phyloP scores from a whole-genome alignment of 2,797 vertebrate species.

The Dryobates pubescens region DNA sequence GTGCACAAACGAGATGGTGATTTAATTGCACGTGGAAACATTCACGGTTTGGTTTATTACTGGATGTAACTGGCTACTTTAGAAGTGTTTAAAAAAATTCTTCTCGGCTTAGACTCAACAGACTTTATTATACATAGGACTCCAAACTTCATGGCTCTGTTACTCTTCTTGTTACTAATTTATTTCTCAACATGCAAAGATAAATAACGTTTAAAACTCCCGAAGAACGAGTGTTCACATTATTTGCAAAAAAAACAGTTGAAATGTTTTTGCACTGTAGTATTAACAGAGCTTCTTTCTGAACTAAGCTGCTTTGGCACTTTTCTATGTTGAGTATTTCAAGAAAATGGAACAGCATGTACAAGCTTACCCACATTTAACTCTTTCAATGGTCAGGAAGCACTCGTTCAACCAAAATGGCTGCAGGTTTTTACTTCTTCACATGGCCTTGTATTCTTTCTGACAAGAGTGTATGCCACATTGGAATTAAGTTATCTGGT shows the following conservation, averaged over 20 bases:
- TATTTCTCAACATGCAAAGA: slow-evolving; percentile 14
- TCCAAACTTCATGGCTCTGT: background rate
- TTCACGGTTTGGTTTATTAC: background rate
- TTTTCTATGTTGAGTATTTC: background rate
- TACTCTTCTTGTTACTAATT: background rate
- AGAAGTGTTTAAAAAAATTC: background rate
- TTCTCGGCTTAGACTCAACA: background rate
- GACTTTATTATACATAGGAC: background rate
- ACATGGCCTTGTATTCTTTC: background rate
- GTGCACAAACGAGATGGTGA: background rate
- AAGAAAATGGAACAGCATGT: background rate
- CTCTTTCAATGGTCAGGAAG: background rate
- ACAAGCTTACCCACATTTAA: background rate
- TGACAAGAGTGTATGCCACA: background rate
- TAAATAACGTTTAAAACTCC: background rate
- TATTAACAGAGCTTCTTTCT: background rate
- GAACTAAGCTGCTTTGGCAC: background rate
- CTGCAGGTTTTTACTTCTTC: background rate
- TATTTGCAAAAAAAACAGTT: background rate
- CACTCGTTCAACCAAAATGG: background rate
- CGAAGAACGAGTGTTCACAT: background rate
- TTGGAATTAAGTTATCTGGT: background rate
- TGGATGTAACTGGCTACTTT: background rate
- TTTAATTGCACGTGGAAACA: slow-evolving; percentile 5
- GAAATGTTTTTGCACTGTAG: background rate